A percentile compares a stretch with the other conserved stretches of the same genome.
Conservation (phyloP, 2,113 vertebrate species). For the Isichthys henryi region DNA sequence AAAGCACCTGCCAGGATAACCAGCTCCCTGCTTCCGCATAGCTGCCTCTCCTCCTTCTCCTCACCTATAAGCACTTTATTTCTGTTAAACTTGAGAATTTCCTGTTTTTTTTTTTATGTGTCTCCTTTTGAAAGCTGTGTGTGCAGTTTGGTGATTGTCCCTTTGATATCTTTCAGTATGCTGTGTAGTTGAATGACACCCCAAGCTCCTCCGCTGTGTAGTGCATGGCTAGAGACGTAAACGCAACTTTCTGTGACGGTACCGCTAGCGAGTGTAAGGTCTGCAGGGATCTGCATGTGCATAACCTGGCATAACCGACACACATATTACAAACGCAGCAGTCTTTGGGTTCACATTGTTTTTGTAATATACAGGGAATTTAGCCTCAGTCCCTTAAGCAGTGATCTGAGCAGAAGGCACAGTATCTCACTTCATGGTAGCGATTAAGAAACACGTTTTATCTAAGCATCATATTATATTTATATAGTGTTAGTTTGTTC, state of each 20-base stretch:
- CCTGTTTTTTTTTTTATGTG: constrained; percentile 12
- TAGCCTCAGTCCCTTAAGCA: not conserved
- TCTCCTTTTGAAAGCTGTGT: constrained; percentile 38
- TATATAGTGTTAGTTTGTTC: not conserved
- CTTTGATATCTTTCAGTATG: constrained; percentile 56
- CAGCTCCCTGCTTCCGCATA: constrained; percentile 35
- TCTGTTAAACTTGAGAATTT: constrained; percentile 48
- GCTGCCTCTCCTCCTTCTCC: constrained; percentile 42
- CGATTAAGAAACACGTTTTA: not conserved
- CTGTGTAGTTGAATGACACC: constrained; percentile 43
- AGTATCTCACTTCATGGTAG: not conserved
- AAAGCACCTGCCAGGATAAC: constrained; percentile 32
- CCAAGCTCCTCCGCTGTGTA: constrained; percentile 58
- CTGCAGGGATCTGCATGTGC: not conserved
- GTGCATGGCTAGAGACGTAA: constrained; percentile 58
- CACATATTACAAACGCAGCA: not conserved
- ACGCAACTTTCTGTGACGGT: constrained; percentile 48
- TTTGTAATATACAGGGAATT: not conserved
- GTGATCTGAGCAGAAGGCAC: not conserved
- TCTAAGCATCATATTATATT: not conserved
- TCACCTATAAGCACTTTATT: constrained; percentile 60
- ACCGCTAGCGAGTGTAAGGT: constrained; percentile 51
- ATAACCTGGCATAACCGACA: not conserved
- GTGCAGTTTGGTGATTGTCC: constrained; percentile 43
- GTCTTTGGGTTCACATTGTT: not conserved